A percentile compares a stretch with the other conserved stretches of the same genome.
Evolutionary conservation across 2,113 vertebrate species (phyloP).

Genomic region (Gambusia holbrooki): DNA sequence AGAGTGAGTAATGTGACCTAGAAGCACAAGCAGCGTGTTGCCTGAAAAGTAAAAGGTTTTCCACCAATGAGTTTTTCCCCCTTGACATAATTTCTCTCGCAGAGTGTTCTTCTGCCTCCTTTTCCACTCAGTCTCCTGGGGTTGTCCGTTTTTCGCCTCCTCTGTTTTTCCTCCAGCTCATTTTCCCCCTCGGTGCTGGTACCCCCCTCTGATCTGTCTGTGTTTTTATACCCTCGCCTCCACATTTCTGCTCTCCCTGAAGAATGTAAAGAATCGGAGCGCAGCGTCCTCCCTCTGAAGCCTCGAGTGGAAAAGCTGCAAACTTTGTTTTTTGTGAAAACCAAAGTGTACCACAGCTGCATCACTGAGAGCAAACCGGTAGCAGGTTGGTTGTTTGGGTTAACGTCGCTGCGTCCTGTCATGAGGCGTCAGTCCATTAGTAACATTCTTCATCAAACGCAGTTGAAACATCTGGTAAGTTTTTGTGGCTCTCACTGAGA

Average conservation of each 20-base stretch:
- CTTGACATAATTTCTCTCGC: not conserved
- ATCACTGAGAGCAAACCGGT: too few relatives aligned
- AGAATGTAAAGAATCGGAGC: conserved; percentile 40
- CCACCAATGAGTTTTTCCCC: not conserved
- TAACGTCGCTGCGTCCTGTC: too few relatives aligned
- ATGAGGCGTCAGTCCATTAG: not conserved
- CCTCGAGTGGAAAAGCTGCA: not conserved
- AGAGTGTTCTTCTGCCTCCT: not conserved
- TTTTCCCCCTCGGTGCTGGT: too few relatives aligned
- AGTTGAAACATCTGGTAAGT: not conserved
- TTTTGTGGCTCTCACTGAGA: not conserved
- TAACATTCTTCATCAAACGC: not conserved
- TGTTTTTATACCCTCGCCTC: not conserved
- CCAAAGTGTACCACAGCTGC: too few relatives aligned
- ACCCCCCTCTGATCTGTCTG: not conserved
- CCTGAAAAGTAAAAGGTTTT: not conserved
- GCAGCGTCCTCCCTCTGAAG: conserved; percentile 19
- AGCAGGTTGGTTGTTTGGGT: not conserved
- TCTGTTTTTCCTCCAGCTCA: too few relatives aligned
- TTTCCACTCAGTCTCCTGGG: not conserved
- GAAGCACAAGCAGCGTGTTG: not conserved
- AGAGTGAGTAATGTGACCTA: not conserved
- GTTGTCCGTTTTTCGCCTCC: not conserved
- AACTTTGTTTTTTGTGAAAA: not conserved
- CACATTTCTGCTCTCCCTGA: conserved; percentile 17